A percentile compares a stretch with the other conserved stretches of the same genome.
phyloP scores from a whole-genome alignment of 2,888 invertebrate species.

The Brachyptera putata region DNA sequence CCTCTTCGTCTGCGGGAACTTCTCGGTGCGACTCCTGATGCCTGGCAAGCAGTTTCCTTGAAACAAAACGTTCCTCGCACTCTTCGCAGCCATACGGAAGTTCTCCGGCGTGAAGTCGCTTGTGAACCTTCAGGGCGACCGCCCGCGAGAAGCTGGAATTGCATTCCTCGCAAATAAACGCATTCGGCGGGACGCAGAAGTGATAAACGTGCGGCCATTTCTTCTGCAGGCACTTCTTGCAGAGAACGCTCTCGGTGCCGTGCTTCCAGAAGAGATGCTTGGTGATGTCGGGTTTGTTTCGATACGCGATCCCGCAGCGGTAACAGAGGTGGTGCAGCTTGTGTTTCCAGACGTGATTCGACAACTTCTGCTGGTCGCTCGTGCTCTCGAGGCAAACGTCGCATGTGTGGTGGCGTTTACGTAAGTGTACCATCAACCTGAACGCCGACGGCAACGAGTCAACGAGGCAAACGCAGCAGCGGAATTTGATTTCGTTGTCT shows the following conservation, averaged over 20 bases:
- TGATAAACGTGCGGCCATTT: slow-evolving; percentile 92
- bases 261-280: slow-evolving; percentile 92
- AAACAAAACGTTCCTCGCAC: slow-evolving; percentile 75
- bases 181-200: slow-evolving; percentile 76
- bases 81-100: slow-evolving; percentile 67
- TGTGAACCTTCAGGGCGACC: slow-evolving; percentile 78
- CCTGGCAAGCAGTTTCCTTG: slow-evolving; percentile 69
- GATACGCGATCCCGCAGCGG: slow-evolving; percentile 80
- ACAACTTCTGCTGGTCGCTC: slow-evolving; percentile 71
- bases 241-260: slow-evolving; percentile 80
- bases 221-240: slow-evolving; percentile 81
- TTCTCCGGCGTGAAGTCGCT: slow-evolving; percentile 69
- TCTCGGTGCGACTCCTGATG: slow-evolving; percentile 61
- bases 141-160: slow-evolving; percentile 69
- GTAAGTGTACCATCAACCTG: slow-evolving; percentile 80
- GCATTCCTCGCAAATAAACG: slow-evolving; percentile 79
- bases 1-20: not conserved
- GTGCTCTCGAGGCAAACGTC: slow-evolving; percentile 83
- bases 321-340: slow-evolving; percentile 83
- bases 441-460: slow-evolving; percentile 80
- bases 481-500: slow-evolving; percentile 60
- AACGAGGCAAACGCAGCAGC: slow-evolving; percentile 76
- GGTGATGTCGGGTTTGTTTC: slow-evolving; percentile 82
- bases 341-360: slow-evolving; percentile 88
- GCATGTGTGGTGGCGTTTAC: slow-evolving; percentile 79